Evolutionary conservation across 2,888 invertebrate genomes (phyloP).

Genomic region (Embidobia sp.): DNA sequence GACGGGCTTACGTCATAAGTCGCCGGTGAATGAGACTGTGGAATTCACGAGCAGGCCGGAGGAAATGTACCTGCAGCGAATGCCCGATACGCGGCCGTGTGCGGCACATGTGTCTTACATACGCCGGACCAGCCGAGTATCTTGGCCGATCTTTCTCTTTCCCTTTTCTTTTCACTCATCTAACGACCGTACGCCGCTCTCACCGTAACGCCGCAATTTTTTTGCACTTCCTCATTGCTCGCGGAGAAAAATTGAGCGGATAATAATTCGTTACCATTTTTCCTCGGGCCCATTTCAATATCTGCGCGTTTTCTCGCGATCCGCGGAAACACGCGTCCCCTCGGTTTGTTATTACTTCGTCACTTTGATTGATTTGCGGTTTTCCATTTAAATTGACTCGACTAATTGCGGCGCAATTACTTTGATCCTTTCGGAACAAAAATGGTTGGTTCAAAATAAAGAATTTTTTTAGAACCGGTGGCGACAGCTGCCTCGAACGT

Average conservation of each 20-base stretch:
- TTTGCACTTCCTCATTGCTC: slow-evolving; percentile 39
- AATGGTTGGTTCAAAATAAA: too few species aligned
- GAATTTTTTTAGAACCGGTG: too few species aligned
- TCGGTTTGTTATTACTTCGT: too few species aligned
- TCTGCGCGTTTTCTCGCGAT: too few species aligned
- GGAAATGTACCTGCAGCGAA: slow-evolving; percentile 50
- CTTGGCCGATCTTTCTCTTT: slow-evolving; percentile 52
- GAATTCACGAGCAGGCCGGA: slow-evolving; percentile 65
- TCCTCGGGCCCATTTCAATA: too few species aligned
- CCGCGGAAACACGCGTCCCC: too few species aligned
- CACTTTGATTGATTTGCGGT: too few species aligned
- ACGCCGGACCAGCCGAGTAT: slow-evolving; percentile 31
- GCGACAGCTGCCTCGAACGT: too few species aligned
- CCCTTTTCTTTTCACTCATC: slow-evolving; percentile 58
- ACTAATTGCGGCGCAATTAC: too few species aligned
- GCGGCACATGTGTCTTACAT: not conserved
- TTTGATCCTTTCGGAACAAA: too few species aligned
- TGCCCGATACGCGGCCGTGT: slow-evolving; percentile 5
- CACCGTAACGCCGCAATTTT: slow-evolving; percentile 42
- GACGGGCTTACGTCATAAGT: slow-evolving; percentile 48
- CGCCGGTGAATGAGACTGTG: slow-evolving; percentile 64
- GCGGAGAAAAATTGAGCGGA: slow-evolving; percentile 2
- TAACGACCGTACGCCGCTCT: slow-evolving; percentile 39
- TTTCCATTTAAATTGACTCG: too few species aligned
- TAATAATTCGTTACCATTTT: slow-evolving; percentile 6